Evolutionary conservation across 1,140 invertebrate species (phyloP).

Genomic region (Varroa destructor): DNA sequence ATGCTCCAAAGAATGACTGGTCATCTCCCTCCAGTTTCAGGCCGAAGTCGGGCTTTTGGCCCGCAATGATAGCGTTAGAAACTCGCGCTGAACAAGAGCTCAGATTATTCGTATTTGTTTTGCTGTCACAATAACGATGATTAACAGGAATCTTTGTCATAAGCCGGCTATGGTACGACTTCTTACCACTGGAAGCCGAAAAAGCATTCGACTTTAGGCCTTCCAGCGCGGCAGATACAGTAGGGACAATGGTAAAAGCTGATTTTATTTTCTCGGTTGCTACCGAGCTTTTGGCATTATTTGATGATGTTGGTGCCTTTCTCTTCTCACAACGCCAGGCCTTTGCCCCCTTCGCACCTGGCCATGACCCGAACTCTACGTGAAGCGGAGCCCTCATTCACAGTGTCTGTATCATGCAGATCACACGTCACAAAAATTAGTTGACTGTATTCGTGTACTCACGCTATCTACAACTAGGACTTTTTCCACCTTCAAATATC

Average conservation of each 20-base stretch:
- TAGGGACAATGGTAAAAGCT: neutral
- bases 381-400: slow-evolving; percentile 28
- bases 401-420: slow-evolving; percentile 28
- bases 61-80: slow-evolving; percentile 24
- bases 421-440: slow-evolving; percentile 15
- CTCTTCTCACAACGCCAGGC: too few species aligned
- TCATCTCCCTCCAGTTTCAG: slow-evolving; percentile 28
- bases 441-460: too few species aligned
- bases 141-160: too few species aligned
- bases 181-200: too few species aligned
- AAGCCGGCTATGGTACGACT: too few species aligned
- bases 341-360: neutral
- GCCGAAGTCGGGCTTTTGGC: slow-evolving; percentile 28
- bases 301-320: too few species aligned
- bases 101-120: neutral
- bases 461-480: too few species aligned
- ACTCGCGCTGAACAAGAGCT: slow-evolving; percentile 29
- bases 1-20: slow-evolving; percentile 25
- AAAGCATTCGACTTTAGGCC: too few species aligned
- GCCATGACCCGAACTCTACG: slow-evolving; percentile 26
- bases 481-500: too few species aligned
- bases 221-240: neutral
- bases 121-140: slow-evolving; percentile 7
- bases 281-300: too few species aligned
- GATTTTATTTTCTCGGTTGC: too few species aligned